Evolutionary conservation across 2,113 vertebrate species (phyloP), one percentile per base, ranked within the genome.

Genomic region (Marmota flaviventris): DNA sequence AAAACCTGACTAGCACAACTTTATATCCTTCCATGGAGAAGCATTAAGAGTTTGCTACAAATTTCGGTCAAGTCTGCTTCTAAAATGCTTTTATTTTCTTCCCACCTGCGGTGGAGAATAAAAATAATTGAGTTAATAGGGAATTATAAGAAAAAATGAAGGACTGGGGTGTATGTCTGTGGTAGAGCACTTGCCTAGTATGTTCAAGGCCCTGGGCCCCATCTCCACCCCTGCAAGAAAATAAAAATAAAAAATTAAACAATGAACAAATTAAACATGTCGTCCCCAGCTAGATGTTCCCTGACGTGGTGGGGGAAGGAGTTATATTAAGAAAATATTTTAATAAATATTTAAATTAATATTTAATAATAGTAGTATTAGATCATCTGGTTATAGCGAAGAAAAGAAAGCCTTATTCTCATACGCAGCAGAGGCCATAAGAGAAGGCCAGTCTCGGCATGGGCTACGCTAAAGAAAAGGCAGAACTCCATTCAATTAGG

Each of bases 61-160:
- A 84, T 94, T 79, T 85, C 24, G 11, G 22, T 63, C 77, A 85
- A 95, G 37, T 69, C 67, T 79, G 17, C 10, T 94, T 75, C n/a
- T 51, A n/a, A 82, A 82, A 89, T 10, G 27, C 10, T 67, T 20
- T 73, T 61, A 25, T 17, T 39, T 45, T 42, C 45, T 34, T 29
- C 69, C 56, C 32, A 69, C 56, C 58, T 81, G 56, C 69, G 58
- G 32, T 42, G 53, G 86, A 92, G 42, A 95, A 85, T 82, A 67
- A 77, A 96, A 97, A 90, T 85, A 92, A 79, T 39, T 75, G 18
- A 78, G 58, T 79, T 79, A 90, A 95, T 69, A 86, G 78, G 45
- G 42, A 63, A 75, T 92, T 92, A 67, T 37, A 89, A 84, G 34
- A 32, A 53, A 95, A 58, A 42, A 14, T 6, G 22, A 25, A 27